Evolutionary conservation across 2,888 invertebrate species (phyloP).

Genomic region (Tolmerus cingulatus): DNA sequence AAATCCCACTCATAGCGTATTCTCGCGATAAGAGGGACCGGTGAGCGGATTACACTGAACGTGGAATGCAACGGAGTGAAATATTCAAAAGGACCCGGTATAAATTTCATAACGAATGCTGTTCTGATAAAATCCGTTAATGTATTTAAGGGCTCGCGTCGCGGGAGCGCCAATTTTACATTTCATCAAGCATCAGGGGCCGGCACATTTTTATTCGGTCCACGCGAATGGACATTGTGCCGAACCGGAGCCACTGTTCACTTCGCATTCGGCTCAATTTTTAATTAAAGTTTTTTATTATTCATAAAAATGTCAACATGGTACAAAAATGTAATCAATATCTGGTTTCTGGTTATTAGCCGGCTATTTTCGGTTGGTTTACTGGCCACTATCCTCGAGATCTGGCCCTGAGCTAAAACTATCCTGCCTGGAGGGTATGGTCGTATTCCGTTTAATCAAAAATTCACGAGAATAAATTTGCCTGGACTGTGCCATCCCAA

Average conservation of each 20-base stretch:
- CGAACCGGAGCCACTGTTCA: background rate
- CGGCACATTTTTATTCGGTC: background rate
- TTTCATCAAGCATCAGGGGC: background rate
- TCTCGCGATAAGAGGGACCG: background rate
- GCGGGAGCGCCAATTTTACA: background rate
- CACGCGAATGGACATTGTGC: background rate
- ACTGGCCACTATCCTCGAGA: slow-evolving; percentile 14
- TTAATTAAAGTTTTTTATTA: slow-evolving; percentile 24
- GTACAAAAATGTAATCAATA: slow-evolving; percentile 33
- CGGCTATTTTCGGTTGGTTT: slow-evolving; percentile 15
- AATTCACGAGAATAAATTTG: slow-evolving; percentile 39
- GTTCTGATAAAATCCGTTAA: background rate
- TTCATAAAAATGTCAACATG: slow-evolving; percentile 29
- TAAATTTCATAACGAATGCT: background rate
- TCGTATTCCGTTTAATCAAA: slow-evolving; percentile 36
- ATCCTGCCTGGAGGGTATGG: background rate
- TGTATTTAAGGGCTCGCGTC: background rate
- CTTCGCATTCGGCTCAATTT: slow-evolving; percentile 10
- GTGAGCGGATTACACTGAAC: background rate
- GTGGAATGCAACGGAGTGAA: background rate
- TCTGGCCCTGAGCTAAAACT: background rate
- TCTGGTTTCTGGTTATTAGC: slow-evolving; percentile 30
- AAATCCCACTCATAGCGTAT: background rate
- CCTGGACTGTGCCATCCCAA: slow-evolving; percentile 21
- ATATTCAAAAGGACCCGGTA: background rate